Evolutionary conservation across 2,888 invertebrate genomes (phyloP).

Genomic region (Anarsia innoxiella): DNA sequence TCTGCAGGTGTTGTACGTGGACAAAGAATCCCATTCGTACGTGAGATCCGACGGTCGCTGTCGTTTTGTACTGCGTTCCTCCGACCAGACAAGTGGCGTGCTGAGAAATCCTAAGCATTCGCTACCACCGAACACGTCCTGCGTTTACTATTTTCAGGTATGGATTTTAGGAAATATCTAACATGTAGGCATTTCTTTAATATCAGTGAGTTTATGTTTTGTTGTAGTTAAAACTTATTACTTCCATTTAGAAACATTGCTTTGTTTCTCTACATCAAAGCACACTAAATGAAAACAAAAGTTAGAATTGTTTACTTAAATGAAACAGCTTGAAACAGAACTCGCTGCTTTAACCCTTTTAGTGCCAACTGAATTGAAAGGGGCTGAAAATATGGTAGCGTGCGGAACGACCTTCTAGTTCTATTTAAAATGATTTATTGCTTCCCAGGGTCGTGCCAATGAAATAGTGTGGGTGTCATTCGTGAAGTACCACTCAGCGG

Average conservation of each 20-base stretch:
- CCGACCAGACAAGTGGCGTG: constrained; percentile 82
- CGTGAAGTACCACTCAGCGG: constrained; percentile 86
- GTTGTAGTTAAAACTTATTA: too few species aligned
- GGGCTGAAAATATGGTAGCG: constrained; percentile 6
- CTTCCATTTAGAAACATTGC: too few species aligned
- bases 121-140: constrained; percentile 87
- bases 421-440: constrained; percentile 14
- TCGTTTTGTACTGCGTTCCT: constrained; percentile 84
- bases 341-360: constrained; percentile 6
- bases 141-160: constrained; percentile 84
- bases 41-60: constrained; percentile 83
- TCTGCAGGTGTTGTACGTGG: constrained; percentile 84
- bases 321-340: too few species aligned
- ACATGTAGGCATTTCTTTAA: not conserved
- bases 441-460: constrained; percentile 77
- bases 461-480: constrained; percentile 90
- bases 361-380: constrained; percentile 3
- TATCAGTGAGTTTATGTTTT: too few species aligned
- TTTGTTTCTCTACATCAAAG: too few species aligned
- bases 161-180: too few species aligned
- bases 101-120: constrained; percentile 85
- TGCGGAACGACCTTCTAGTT: constrained; percentile 10
- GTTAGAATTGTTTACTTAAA: too few species aligned
- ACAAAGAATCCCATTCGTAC: constrained; percentile 84
- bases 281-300: too few species aligned